phyloP scores from a whole-genome alignment of 2,113 vertebrate genomes.

The Neodontobutis hainanensis region DNA sequence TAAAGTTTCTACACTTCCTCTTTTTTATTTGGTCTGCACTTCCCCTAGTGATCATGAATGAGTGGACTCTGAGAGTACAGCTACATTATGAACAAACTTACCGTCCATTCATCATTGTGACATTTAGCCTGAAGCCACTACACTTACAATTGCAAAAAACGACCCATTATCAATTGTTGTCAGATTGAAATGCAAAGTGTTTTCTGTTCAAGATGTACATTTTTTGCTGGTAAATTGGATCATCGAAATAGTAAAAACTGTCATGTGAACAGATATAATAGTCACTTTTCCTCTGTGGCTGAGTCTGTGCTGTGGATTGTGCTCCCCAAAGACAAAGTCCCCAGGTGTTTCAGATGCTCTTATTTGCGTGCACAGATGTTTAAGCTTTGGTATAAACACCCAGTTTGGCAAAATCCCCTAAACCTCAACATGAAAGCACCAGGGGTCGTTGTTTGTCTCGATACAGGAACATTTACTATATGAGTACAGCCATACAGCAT shows the following conservation, averaged over 20 bases:
- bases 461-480: not conserved
- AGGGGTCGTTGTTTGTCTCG: not conserved
- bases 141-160: constrained; percentile 16
- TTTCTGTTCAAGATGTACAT: too few species aligned
- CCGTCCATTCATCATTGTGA: constrained; percentile 46
- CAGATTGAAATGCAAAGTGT: constrained; percentile 7
- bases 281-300: not conserved
- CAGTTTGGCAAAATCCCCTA: constrained; percentile 64
- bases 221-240: too few species aligned
- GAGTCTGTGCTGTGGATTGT: constrained; percentile 27
- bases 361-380: constrained; percentile 76
- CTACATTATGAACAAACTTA: constrained; percentile 32
- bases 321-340: constrained; percentile 49
- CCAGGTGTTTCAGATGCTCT: constrained; percentile 64
- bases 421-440: constrained; percentile 6
- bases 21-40: constrained; percentile 26
- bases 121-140: constrained; percentile 13
- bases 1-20: constrained; percentile 25
- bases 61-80: constrained; percentile 42
- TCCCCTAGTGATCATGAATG: constrained; percentile 54
- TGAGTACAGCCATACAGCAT: not conserved
- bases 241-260: too few species aligned
- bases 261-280: not conserved
- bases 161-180: constrained; percentile 20
- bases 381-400: constrained; percentile 51